Base-by-base conservation (phyloP, 64 coral and sea anemone genomes). In the Pocillopora damicornis region DNA sequence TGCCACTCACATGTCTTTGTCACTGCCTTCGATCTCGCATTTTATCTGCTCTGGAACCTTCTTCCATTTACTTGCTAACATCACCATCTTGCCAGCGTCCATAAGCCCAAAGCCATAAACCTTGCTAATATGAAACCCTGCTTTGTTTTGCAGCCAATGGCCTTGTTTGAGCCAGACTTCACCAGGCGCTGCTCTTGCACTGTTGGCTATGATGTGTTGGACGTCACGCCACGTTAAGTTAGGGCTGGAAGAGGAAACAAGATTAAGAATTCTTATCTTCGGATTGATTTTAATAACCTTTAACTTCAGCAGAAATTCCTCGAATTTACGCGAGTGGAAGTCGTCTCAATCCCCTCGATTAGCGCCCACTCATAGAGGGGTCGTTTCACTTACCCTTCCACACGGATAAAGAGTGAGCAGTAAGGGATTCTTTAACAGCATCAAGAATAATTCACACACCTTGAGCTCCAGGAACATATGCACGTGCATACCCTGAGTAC, bases 1-100 rank as follows among this genome's bases (percentile, higher is more conserved):
- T n/a, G 10, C 5, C 22, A 3, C 81, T 63, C 26, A 85, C 81
- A 23, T 85, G 81, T 85, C 69, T 42, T 69, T 7, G 20, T 85
- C 63, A 2, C 11, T 36, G 85, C 85, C 71, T 73, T 87, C 75
- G n/a, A 87, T 87, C 85, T 87, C 85, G 35, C 85, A 87, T 75
- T 45, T 75, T 35, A 23, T 16, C 59, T 87, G 85, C 4, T 20
- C 22, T 59, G 85, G 69, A 1, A 87, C 85, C 13, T 16, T 58
- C 59, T 75, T 87, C 85, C 85, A 87, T 12, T 87, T 4, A 15
- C 75, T 87, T 18, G 85, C 85, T 18, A 87, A 11, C 8, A 37
- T 34, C 17, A 87, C 85, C 85, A 87, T 87, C 42, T 35, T 51
- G 14, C 15, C 64, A 74, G 85, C 85, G n/a, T 87, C 72, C 85